Evolutionary conservation across 2,888 invertebrate genomes (phyloP).

Genomic region (Melipona bicolor): DNA sequence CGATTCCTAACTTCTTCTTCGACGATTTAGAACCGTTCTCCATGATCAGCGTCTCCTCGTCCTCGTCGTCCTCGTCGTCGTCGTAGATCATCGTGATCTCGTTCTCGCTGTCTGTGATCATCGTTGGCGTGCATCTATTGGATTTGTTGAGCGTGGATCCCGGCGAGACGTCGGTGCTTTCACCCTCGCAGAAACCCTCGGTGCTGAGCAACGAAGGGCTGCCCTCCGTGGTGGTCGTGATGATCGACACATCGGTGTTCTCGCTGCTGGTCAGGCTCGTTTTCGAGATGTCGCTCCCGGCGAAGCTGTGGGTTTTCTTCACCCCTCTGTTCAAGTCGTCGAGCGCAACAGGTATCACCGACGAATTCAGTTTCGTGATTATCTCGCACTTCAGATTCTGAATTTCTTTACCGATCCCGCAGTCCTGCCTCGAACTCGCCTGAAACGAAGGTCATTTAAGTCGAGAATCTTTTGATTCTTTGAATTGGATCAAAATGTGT

Average conservation of each 20-base stretch:
- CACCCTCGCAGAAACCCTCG: constrained; percentile 83
- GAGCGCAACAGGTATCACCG: constrained; percentile 51
- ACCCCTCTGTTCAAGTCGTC: constrained; percentile 70
- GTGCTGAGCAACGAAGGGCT: constrained; percentile 80
- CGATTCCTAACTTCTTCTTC: constrained; percentile 41
- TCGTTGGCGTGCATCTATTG: constrained; percentile 73
- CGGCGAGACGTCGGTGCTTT: constrained; percentile 81
- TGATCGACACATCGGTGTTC: constrained; percentile 88
- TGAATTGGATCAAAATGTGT: not conserved
- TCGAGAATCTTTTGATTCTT: not conserved
- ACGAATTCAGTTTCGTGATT: constrained; percentile 76
- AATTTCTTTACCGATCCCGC: constrained; percentile 78
- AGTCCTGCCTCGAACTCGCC: constrained; percentile 65
- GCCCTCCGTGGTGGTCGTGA: constrained; percentile 87
- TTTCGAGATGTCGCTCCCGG: constrained; percentile 82
- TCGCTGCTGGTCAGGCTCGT: constrained; percentile 88
- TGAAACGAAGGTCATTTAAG: constrained; percentile 24
- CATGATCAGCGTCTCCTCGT: constrained; percentile 43
- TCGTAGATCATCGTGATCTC: constrained; percentile 67
- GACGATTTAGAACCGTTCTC: constrained; percentile 32
- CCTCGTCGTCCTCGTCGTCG: constrained; percentile 58
- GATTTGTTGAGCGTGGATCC: constrained; percentile 81
- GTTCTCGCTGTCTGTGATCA: constrained; percentile 75
- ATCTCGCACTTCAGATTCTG: constrained; percentile 80
- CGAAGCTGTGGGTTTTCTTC: constrained; percentile 81